phyloP scores from a whole-genome alignment of 2,113 vertebrate genomes.

The Barbus barbus region DNA sequence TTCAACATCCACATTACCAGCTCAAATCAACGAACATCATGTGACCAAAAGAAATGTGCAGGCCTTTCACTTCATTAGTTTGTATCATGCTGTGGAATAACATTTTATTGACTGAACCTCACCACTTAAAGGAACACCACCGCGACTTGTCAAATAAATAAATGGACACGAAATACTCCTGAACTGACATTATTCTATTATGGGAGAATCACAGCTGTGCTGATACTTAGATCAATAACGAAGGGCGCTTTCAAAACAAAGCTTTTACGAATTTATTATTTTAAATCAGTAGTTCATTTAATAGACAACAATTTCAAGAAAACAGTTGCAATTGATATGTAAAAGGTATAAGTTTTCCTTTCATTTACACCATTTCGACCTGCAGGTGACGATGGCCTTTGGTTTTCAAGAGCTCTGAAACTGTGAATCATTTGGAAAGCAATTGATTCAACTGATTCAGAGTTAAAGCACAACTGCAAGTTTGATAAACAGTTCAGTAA shows the following conservation, averaged over 20 bases:
- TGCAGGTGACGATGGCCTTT: not conserved
- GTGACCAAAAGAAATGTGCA: slow-evolving; percentile 45
- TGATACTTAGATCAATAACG: not conserved
- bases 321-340: too few species aligned
- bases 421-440: not conserved
- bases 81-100: not conserved
- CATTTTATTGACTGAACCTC: not conserved
- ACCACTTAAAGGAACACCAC: not conserved
- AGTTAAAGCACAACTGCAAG: too few species aligned
- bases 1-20: not conserved
- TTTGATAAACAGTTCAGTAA: too few species aligned
- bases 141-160: not conserved
- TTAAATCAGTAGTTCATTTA: too few species aligned
- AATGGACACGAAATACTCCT: not conserved
- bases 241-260: not conserved
- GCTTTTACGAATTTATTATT: not conserved
- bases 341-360: not conserved
- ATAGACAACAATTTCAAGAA: not conserved
- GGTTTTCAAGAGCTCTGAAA: not conserved
- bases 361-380: not conserved
- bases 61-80: not conserved
- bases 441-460: not conserved
- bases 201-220: not conserved
- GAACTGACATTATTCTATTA: not conserved
- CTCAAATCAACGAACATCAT: not conserved